phyloP scores from a whole-genome alignment of 2,797 vertebrate genomes.

The Malacoctenus gilli region DNA sequence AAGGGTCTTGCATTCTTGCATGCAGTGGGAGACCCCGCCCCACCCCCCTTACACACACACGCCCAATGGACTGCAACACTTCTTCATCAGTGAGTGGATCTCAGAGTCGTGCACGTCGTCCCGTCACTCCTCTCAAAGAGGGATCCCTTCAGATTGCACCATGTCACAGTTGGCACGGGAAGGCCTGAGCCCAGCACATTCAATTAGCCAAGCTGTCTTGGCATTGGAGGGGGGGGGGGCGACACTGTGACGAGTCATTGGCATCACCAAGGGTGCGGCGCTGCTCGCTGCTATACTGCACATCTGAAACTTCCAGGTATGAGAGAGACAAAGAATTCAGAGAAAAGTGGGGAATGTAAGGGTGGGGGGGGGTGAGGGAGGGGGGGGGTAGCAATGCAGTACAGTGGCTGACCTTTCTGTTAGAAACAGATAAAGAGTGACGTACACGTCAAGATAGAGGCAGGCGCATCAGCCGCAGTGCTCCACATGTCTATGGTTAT shows the following conservation, averaged over 20 bases:
- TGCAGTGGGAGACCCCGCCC: too few species aligned
- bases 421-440: conserved; percentile 4
- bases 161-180: conserved; percentile 68
- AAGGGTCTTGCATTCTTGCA: too few species aligned
- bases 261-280: conserved; percentile 68
- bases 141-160: conserved; percentile 62
- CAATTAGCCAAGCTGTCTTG: conserved; percentile 69
- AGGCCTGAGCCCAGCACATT: conserved; percentile 67
- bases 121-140: conserved; percentile 37
- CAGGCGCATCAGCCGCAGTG: not conserved
- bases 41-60: too few species aligned
- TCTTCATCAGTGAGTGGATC: conserved; percentile 21
- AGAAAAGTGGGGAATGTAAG: too few species aligned
- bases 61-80: conserved; percentile 9
- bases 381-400: conserved; percentile 27
- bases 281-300: conserved; percentile 51
- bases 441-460: not conserved
- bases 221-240: conserved; percentile 63
- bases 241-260: conserved; percentile 68
- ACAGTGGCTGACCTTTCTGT: conserved; percentile 27
- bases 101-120: conserved; percentile 13
- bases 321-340: not conserved
- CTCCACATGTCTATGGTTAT: conserved; percentile 26
- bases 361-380: not conserved
- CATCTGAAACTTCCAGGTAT: conserved; percentile 39